Percentiles rank a stretch among this genome's conserved stretches.
These are phyloP conservation scores for Tridacna crocea DNA, from an alignment of 2,888 invertebrate genomes.

Conservation along the genomic window DNA sequence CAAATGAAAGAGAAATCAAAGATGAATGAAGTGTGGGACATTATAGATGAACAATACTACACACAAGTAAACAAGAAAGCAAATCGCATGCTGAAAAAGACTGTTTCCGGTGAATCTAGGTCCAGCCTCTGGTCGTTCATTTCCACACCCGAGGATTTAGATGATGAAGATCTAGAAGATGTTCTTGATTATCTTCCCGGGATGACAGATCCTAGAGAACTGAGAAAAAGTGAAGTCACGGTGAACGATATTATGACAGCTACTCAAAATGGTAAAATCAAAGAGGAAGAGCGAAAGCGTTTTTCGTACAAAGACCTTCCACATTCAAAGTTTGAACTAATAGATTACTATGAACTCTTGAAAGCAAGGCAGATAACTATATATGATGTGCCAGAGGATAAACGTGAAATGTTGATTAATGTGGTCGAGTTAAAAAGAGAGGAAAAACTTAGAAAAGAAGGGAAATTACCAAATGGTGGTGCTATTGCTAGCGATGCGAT, in stretches of 20 bases:
- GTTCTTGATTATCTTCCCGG: constrained; percentile 73
- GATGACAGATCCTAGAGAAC: constrained; percentile 61
- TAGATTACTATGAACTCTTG: constrained; percentile 70
- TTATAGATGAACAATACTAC: constrained; percentile 65
- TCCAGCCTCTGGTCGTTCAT: constrained; percentile 71
- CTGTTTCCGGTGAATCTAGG: constrained; percentile 67
- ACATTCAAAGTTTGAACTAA: constrained; percentile 66
- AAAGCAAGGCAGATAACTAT: constrained; percentile 65
- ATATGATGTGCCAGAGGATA: constrained; percentile 57
- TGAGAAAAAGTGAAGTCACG: constrained; percentile 49
- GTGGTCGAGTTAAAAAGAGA: constrained; percentile 57
- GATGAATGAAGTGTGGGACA: constrained; percentile 60
- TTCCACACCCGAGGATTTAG: constrained; percentile 66
- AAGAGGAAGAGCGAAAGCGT: constrained; percentile 36
- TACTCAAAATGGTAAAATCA: constrained; percentile 43
- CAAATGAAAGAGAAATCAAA: constrained; percentile 57
- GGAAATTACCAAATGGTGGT: constrained; percentile 26
- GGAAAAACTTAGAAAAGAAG: constrained; percentile 46
- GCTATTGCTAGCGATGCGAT: constrained; percentile 53
- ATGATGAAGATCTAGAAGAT: constrained; percentile 64
- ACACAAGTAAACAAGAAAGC: constrained; percentile 64
- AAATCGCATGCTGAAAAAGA: constrained; percentile 63
- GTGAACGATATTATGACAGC: constrained; percentile 62
- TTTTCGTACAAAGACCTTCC: constrained; percentile 47
- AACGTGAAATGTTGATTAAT: constrained; percentile 60